Base-by-base conservation (phyloP, 2,888 invertebrate genomes). In the Drosophila maculinotata region DNA sequence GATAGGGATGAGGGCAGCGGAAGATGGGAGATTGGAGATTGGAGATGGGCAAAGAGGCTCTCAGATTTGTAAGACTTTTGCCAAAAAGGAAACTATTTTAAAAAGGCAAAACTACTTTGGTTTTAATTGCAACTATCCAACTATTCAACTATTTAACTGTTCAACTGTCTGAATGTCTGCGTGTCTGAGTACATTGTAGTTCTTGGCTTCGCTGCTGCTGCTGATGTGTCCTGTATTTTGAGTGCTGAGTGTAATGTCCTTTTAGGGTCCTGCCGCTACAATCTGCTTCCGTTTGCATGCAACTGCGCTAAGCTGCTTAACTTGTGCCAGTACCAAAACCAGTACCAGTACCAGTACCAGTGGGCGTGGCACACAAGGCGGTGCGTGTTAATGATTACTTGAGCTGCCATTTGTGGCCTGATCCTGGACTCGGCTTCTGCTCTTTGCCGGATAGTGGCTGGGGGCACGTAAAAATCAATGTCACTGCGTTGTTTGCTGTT, bases 381-480 rank as follows among this genome's bases (percentile, higher is more conserved):
- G 66, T 83, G 83, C 86, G 83, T 83, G 84, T 86, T 83, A 83
- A 83, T 86, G 83, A 83, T 83, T 79, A 67, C 87, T 83, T 81
- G 84, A 81, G 72, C 67, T 73, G 79, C 68, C 75, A 75, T 83
- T 86, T 86, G 81, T 67, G 86, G 86, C 56, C 82, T 63, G 69
- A 67, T 79, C 63, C 47, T 31, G 68, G 47, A 17, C 49, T 39
- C 28, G 1, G 38, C 17, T 25, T 8, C 15, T 60, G 78, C 44
- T 57, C 36, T 17, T 44, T 45, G 42, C 9, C 10, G 33, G 30
- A 7, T 17, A 10, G 36, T 49, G 45, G 65, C 45, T 65, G 45
- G 59, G 57, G 63, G 67, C 64, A 70, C 73, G 79, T 79, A 71
- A 83, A 83, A 83, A 83, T 86, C 83, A 83, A 83, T 86, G 83